A percentile compares a stretch with the other conserved stretches of the same genome.
These are phyloP conservation scores for Coccyzus lansbergi DNA, from an alignment of 2,797 vertebrate genomes.

Conservation along the genomic window DNA sequence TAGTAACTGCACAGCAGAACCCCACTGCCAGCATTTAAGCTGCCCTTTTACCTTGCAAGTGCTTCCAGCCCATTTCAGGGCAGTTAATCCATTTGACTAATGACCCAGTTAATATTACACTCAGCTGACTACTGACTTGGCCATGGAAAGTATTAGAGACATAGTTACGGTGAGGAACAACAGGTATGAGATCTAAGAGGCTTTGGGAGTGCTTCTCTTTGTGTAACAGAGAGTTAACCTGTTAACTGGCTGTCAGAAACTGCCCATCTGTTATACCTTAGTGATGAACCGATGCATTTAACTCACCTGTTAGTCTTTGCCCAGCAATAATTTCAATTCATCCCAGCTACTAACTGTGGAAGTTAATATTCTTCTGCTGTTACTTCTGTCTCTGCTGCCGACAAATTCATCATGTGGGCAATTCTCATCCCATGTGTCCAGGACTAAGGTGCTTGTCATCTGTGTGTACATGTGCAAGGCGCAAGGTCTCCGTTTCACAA, in stretches of 20 bases:
- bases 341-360: neutral
- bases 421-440: neutral
- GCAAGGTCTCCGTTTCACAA: neutral
- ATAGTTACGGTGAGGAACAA: neutral
- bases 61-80: neutral
- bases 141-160: neutral
- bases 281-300: neutral
- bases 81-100: neutral
- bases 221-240: neutral
- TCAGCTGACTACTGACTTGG: neutral
- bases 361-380: neutral
- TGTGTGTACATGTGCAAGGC: accelerated
- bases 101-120: neutral
- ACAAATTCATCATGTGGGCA: neutral
- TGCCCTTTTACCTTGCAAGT: neutral
- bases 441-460: neutral
- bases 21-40: neutral
- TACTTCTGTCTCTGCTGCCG: neutral
- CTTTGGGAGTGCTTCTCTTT: neutral
- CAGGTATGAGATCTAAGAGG: neutral
- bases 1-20: neutral
- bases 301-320: neutral
- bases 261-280: neutral
- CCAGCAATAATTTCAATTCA: neutral
- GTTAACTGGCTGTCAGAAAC: neutral